Percentiles rank a stretch among this genome's conserved stretches.
phyloP scores from a whole-genome alignment of 2,113 vertebrate genomes.

The Aptenodytes forsteri region DNA sequence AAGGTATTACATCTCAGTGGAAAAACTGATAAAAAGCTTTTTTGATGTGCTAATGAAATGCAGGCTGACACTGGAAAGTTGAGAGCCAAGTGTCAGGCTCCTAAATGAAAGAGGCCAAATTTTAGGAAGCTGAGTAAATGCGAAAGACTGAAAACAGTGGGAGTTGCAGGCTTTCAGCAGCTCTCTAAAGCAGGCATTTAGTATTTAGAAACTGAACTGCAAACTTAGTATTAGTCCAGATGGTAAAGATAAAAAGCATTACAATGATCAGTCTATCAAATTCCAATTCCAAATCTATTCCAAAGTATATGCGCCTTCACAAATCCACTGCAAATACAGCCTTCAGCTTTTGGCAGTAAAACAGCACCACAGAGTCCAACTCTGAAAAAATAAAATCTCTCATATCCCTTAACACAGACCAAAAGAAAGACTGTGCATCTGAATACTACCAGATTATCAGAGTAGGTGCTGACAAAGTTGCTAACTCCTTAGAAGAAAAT shows the following conservation, averaged over 20 bases:
- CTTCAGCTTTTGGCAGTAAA: not conserved
- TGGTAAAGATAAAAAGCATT: not conserved
- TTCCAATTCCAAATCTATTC: not conserved
- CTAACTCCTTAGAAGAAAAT: not conserved
- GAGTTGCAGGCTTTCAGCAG: not conserved
- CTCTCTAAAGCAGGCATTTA: not conserved
- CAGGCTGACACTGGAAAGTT: not conserved
- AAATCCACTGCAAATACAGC: not conserved
- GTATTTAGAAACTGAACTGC: not conserved
- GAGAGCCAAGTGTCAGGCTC: not conserved
- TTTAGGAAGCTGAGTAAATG: not conserved
- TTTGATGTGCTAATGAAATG: not conserved
- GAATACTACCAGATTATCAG: not conserved
- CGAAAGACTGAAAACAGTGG: not conserved
- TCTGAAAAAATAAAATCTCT: not conserved
- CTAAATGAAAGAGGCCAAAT: not conserved
- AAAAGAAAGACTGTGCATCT: not conserved
- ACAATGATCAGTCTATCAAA: not conserved
- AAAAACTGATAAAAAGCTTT: not conserved
- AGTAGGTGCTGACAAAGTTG: not conserved
- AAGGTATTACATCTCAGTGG: not conserved
- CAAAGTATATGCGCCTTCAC: not conserved
- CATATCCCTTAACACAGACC: not conserved
- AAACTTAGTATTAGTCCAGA: not conserved
- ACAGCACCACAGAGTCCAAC: not conserved